Evolutionary conservation across 2,888 invertebrate species (phyloP).

Genomic region (Embidobia sp.): DNA sequence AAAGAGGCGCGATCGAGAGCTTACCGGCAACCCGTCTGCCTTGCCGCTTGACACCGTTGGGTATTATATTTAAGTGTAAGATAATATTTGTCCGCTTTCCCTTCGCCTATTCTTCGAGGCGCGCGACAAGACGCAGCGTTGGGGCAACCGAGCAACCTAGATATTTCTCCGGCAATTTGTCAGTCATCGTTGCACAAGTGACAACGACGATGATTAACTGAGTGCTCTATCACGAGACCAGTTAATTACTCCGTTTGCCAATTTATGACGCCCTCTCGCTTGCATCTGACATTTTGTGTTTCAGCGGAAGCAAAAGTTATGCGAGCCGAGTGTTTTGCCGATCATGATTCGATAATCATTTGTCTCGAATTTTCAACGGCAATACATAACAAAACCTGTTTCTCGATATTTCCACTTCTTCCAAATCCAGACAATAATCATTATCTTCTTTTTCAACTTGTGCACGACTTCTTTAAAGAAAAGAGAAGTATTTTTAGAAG

Average conservation of each 20-base stretch:
- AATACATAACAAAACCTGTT: too few species aligned
- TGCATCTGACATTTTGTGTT: slow-evolving; percentile 25
- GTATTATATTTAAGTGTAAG: slow-evolving; percentile 18
- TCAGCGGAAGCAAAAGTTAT: too few species aligned
- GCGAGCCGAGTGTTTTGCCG: too few species aligned
- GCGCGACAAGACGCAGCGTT: slow-evolving; percentile 12
- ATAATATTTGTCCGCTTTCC: slow-evolving; percentile 28
- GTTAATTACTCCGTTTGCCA: slow-evolving; percentile 35
- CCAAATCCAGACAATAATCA: too few species aligned
- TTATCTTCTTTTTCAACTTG: too few species aligned
- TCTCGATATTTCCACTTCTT: too few species aligned
- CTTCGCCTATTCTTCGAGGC: slow-evolving; percentile 1
- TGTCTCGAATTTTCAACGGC: too few species aligned
- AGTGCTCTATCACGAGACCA: slow-evolving; percentile 42
- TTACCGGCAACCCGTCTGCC: too few species aligned
- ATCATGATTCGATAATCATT: too few species aligned
- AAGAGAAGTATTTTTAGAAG: too few species aligned
- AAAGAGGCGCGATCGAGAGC: too few species aligned
- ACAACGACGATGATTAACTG: slow-evolving; percentile 43
- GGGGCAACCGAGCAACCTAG: slow-evolving; percentile 17
- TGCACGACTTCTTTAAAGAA: too few species aligned
- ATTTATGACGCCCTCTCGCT: slow-evolving; percentile 19
- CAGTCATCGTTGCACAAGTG: slow-evolving; percentile 45
- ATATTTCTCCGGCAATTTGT: slow-evolving; percentile 36
- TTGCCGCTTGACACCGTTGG: background rate